Conservation (phyloP, 2,888 invertebrate genomes). For the Chrysomela aeneicollis region DNA sequence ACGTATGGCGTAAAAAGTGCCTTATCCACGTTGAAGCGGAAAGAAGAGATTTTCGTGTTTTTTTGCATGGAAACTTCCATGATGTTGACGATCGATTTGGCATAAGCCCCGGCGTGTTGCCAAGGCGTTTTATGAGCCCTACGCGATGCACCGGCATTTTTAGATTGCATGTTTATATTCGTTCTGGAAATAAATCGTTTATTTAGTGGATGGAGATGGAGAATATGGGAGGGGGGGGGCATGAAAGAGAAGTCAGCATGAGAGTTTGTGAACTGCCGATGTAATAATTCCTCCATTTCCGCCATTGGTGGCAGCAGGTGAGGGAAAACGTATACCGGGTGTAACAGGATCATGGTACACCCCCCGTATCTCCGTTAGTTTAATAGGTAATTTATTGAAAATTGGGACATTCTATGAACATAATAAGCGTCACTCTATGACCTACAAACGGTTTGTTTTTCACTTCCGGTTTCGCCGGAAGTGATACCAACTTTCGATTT, state of each 20-base stretch:
- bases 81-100: neutral
- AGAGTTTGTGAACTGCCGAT: neutral
- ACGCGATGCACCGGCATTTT: conserved; percentile 24
- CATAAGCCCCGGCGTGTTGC: conserved; percentile 17
- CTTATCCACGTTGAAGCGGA: too few relatives aligned
- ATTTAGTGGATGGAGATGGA: conserved; percentile 19
- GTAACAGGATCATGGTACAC: too few relatives aligned
- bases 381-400: too few relatives aligned
- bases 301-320: neutral
- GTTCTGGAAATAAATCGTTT: conserved; percentile 31
- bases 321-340: too few relatives aligned
- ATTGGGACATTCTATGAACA: too few relatives aligned
- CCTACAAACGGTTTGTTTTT: too few relatives aligned
- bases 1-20: too few relatives aligned
- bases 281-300: conserved; percentile 5
- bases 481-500: too few relatives aligned
- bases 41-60: neutral
- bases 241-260: neutral
- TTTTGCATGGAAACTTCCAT: neutral
- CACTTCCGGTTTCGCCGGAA: too few relatives aligned
- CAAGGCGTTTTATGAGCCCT: conserved; percentile 18
- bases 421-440: too few relatives aligned
- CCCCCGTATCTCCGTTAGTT: too few relatives aligned
- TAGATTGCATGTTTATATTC: conserved; percentile 24
- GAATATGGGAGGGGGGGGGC: neutral